Evolutionary conservation across 1,140 invertebrate species (phyloP).

Genomic region (Ylistrum balloti): DNA sequence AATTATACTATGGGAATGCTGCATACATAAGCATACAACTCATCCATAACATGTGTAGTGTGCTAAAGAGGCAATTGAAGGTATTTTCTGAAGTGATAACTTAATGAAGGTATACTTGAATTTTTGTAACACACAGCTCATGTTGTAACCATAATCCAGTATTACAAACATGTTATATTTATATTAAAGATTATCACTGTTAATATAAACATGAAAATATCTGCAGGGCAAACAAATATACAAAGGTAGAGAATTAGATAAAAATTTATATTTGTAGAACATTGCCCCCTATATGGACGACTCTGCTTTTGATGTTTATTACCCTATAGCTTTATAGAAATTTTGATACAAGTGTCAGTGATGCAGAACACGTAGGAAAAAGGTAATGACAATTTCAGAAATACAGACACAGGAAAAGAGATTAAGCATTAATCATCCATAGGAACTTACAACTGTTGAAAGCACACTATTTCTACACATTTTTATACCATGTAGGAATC

Average conservation of each 20-base stretch:
- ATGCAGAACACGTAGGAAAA: not conserved
- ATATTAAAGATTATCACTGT: no score
- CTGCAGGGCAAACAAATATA: constrained; percentile 1
- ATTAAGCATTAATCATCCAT: not conserved
- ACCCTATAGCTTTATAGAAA: not conserved
- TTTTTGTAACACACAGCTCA: no score
- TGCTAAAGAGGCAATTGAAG: not conserved
- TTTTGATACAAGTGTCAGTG: not conserved
- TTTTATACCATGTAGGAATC: not conserved
- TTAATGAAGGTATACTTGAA: no score
- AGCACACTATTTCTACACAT: not conserved
- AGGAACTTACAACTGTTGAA: not conserved
- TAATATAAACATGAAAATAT: not conserved
- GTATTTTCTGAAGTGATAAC: no score
- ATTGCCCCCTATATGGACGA: not conserved
- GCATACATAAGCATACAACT: not conserved
- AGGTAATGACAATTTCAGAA: not conserved
- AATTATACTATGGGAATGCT: no score
- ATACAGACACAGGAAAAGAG: not conserved
- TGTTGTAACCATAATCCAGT: no score
- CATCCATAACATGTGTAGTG: not conserved
- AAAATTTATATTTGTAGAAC: not conserved
- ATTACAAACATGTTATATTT: no score
- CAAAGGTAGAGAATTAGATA: not conserved
- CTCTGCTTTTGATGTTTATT: not conserved